These are phyloP conservation scores for Trichonephila clavata DNA, from an alignment of 1,140 invertebrate species.

Conservation along the genomic window DNA sequence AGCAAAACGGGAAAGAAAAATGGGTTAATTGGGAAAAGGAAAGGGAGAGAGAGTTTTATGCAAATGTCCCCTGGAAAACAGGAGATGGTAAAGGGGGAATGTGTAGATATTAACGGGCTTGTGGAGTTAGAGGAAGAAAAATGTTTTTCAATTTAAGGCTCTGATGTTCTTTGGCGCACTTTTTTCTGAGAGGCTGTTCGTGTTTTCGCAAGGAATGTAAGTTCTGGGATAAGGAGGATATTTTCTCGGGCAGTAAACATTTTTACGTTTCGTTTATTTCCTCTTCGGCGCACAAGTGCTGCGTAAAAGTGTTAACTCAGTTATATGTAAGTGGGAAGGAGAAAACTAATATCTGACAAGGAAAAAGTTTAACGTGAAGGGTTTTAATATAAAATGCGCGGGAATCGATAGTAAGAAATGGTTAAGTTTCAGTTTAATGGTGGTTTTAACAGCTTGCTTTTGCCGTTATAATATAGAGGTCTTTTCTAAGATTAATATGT, in stretches of 20 bases:
- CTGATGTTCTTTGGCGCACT: not conserved
- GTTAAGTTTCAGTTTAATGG: too few relatives aligned
- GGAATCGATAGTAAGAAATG: too few relatives aligned
- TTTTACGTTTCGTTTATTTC: not conserved
- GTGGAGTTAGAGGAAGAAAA: not conserved
- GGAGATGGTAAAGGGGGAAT: not conserved
- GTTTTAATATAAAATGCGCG: too few relatives aligned
- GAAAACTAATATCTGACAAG: not conserved
- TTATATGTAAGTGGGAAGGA: not conserved
- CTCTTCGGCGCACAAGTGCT: not conserved
- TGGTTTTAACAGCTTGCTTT: too few relatives aligned
- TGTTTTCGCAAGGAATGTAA: constrained; percentile 2
- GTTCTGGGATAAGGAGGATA: not conserved
- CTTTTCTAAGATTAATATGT: too few relatives aligned
- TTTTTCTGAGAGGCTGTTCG: not conserved
- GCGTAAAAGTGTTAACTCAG: not conserved
- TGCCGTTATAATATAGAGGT: too few relatives aligned
- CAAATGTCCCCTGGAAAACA: not conserved
- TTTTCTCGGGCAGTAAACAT: not conserved
- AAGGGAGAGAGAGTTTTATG: not conserved
- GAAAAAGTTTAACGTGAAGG: too few relatives aligned
- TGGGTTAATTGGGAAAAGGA: constrained; percentile 4
- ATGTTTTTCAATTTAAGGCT: constrained; percentile 15
- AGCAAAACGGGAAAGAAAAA: constrained; percentile 7
- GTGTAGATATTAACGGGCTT: not conserved